These are phyloP conservation scores for Drosophila pachea DNA, from an alignment of 1,140 invertebrate species.

Conservation along the genomic window DNA sequence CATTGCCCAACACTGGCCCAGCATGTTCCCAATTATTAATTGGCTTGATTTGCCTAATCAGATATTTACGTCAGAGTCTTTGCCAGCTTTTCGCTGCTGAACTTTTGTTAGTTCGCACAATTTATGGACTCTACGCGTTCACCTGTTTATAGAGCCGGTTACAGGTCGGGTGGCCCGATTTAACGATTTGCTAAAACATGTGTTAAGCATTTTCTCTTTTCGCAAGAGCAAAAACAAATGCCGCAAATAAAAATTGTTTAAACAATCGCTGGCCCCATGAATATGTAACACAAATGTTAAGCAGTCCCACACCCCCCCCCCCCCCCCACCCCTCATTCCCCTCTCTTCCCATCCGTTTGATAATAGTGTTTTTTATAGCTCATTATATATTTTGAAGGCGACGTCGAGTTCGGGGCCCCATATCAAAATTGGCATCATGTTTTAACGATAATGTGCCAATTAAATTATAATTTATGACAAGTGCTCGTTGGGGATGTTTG, in stretches of 20 bases:
- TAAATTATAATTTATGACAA: slow-evolving; percentile 53
- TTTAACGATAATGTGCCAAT: slow-evolving; percentile 54
- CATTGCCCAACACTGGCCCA: no score
- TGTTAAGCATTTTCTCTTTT: slow-evolving; percentile 34
- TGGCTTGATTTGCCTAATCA: no score
- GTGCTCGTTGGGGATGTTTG: slow-evolving; percentile 25
- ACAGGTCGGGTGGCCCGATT: not conserved
- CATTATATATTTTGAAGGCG: slow-evolving; percentile 2
- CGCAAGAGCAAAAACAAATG: not conserved
- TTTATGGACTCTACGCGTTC: not conserved
- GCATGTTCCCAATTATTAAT: no score
- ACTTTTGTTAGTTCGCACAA: no score
- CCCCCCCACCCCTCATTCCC: not conserved
- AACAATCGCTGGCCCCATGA: slow-evolving; percentile 17
- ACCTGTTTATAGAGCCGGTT: not conserved
- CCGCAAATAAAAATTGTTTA: slow-evolving; percentile 7
- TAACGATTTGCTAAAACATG: slow-evolving; percentile 1
- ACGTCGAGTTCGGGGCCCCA: not conserved
- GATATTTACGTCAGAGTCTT: no score
- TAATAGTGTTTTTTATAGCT: not conserved
- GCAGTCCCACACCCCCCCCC: not conserved
- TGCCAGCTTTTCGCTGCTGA: no score
- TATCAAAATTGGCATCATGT: slow-evolving; percentile 39
- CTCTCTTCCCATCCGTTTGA: no score
- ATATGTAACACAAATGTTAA: slow-evolving; percentile 30